phyloP scores from a whole-genome alignment of 2,888 invertebrate genomes.

The Clusia tigrina region DNA sequence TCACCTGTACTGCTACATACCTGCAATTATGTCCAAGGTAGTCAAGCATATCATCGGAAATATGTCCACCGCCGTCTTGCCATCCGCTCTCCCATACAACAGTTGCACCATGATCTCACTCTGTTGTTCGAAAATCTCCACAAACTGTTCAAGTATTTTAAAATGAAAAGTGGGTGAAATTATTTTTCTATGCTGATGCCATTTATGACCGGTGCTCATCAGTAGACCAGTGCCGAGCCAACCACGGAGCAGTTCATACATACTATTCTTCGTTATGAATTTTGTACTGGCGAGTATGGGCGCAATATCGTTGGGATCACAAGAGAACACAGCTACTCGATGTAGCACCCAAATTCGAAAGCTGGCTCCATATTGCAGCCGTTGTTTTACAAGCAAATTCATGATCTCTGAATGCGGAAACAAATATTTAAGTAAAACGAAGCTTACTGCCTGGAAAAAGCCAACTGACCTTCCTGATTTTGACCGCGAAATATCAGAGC shows the following conservation, averaged over 20 bases:
- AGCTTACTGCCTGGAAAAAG: neutral
- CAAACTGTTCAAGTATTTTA: conserved; percentile 77
- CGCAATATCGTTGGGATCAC: conserved; percentile 66
- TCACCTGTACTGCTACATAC: conserved; percentile 28
- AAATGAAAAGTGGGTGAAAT: conserved; percentile 79
- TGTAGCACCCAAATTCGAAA: conserved; percentile 65
- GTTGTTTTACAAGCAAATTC: conserved; percentile 41
- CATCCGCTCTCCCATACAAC: conserved; percentile 65
- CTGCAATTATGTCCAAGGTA: conserved; percentile 69
- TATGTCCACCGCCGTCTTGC: conserved; percentile 65
- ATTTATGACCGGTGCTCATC: conserved; percentile 66
- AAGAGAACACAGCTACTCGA: conserved; percentile 61
- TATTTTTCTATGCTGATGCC: conserved; percentile 75
- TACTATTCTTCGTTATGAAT: conserved; percentile 50
- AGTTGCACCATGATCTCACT: conserved; percentile 68
- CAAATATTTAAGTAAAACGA: neutral
- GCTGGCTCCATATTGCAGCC: conserved; percentile 62
- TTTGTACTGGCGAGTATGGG: conserved; percentile 58
- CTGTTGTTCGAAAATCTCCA: conserved; percentile 75
- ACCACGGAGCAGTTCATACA: conserved; percentile 48
- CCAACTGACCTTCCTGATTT: conserved; percentile 47
- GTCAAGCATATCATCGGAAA: conserved; percentile 70
- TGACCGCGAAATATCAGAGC: conserved; percentile 45
- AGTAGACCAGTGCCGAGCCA: conserved; percentile 60
- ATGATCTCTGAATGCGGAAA: conserved; percentile 44